These are phyloP conservation scores for Periparus ater DNA, from an alignment of 2,797 vertebrate genomes.

Conservation along the genomic window DNA sequence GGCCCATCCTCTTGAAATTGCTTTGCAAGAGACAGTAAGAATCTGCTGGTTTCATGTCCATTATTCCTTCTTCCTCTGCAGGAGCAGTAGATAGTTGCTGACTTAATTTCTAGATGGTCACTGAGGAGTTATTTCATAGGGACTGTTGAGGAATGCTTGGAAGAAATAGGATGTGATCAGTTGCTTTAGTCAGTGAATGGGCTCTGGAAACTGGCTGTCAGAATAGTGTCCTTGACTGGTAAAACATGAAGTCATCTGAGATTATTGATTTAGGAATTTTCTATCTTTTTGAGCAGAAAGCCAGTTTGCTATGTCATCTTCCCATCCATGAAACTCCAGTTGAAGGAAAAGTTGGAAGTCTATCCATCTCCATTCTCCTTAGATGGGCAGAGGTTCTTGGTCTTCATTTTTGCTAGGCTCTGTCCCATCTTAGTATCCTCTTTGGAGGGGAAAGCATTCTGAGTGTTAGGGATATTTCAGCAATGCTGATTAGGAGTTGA, in stretches of 20 bases:
- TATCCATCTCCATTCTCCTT: not conserved
- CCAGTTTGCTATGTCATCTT: not conserved
- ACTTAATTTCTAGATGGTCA: not conserved
- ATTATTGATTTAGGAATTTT: not conserved
- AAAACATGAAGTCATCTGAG: not conserved
- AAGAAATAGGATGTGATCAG: not conserved
- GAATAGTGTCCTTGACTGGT: not conserved
- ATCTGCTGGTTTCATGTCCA: not conserved
- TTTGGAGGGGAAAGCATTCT: not conserved
- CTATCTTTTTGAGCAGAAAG: not conserved
- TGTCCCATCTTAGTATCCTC: not conserved
- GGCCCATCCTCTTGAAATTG: not conserved
- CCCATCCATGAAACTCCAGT: not conserved
- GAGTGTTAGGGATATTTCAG: not conserved
- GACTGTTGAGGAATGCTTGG: not conserved
- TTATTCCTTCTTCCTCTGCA: not conserved
- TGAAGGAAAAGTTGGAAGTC: not conserved
- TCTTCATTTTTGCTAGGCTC: not conserved
- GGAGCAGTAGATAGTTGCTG: not conserved
- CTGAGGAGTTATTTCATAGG: not conserved
- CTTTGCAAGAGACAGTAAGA: not conserved
- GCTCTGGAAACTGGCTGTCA: not conserved
- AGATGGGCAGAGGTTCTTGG: not conserved
- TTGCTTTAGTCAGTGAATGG: not conserved
- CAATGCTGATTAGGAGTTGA: not conserved